Evolutionary conservation across 2,113 vertebrate species (phyloP), one percentile per base, ranked within the genome.

Genomic region (Petroica traversi): DNA sequence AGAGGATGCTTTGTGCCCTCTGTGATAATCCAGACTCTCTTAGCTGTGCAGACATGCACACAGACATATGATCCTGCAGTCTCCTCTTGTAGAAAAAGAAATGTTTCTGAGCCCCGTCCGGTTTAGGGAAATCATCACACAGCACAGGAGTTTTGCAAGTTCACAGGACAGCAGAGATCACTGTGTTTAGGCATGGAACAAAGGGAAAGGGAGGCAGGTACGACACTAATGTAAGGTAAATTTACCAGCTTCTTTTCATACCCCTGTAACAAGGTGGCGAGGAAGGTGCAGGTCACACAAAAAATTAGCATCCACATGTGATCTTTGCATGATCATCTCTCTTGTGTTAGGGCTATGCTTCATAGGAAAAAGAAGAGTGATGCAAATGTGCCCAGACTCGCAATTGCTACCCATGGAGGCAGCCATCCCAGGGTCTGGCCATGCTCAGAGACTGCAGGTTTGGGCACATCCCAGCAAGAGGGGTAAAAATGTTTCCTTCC

Each of bases 11-110:
- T 52, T 24, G 48, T 41, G 48, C 33, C 36, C 34, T 49, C 62
- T 72, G 17, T 28, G 26, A 43, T 24, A 51, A 68, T 14, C 25
- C 68, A 58, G 45, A 89, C 59, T 59, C 41, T 68, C 54, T n/a
- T 40, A 7, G 36, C 23, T 38, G 12, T n/a, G 36, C n/a, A 85
- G 22, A n/a, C 0, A 0, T 11, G 36, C 23, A 13, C 9, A 59
- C 0, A 4, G 22, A 20, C 43, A 31, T 12, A 19, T 0, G 9
- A 18, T 9, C 24, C 28, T 59, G 26, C 12, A 11, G n/a, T 12
- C 28, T 76, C 38, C 41, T 80, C 18, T 19, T 66, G 52, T 38
- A 89, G 52, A 51, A 55, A 54, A 52, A 57, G 11, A 40, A 69
- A 5, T 0, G 0, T 54, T 78, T 85, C 64, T 74, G 34, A 75